phyloP scores from a whole-genome alignment of 53 echinoderm and acorn worm genomes.

The Arbacia lixula region DNA sequence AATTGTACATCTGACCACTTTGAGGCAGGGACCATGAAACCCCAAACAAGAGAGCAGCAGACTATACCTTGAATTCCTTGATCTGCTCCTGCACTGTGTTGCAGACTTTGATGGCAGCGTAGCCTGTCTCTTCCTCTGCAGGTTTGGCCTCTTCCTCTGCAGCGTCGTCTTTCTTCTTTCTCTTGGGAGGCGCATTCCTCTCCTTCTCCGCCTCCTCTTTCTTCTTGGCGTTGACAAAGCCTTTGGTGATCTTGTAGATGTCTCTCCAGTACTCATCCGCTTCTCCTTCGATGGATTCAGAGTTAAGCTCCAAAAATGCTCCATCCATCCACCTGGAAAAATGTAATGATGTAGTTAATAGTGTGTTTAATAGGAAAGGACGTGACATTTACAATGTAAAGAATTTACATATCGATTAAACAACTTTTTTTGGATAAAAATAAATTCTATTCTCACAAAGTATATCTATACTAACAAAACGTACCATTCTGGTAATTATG shows the following conservation, averaged over 20 bases:
- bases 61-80: constrained; percentile 95
- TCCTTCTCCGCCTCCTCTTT: constrained; percentile 98
- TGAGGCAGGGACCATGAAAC: too few relatives aligned
- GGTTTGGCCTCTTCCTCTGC: constrained; percentile 69
- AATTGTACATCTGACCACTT: too few relatives aligned
- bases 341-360: too few relatives aligned
- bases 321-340: constrained; percentile 99
- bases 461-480: too few relatives aligned
- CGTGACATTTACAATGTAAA: too few relatives aligned
- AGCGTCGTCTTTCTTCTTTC: constrained; percentile 73
- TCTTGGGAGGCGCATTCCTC: constrained; percentile 84
- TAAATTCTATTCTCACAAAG: too few relatives aligned
- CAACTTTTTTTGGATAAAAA: too few relatives aligned
- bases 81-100: constrained; percentile 94
- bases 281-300: constrained; percentile 92
- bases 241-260: constrained; percentile 99
- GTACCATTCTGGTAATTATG: too few relatives aligned
- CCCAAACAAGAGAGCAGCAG: too few relatives aligned
- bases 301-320: constrained; percentile 91
- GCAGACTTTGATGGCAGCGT: constrained; percentile 94
- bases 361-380: too few relatives aligned
- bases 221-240: constrained; percentile 87
- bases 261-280: constrained; percentile 97
- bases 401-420: too few relatives aligned
- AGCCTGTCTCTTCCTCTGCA: constrained; percentile 86